A percentile compares a stretch with the other conserved stretches of the same genome.
Conservation (phyloP, 2,113 vertebrate species). For the Semnornis frantzii region DNA sequence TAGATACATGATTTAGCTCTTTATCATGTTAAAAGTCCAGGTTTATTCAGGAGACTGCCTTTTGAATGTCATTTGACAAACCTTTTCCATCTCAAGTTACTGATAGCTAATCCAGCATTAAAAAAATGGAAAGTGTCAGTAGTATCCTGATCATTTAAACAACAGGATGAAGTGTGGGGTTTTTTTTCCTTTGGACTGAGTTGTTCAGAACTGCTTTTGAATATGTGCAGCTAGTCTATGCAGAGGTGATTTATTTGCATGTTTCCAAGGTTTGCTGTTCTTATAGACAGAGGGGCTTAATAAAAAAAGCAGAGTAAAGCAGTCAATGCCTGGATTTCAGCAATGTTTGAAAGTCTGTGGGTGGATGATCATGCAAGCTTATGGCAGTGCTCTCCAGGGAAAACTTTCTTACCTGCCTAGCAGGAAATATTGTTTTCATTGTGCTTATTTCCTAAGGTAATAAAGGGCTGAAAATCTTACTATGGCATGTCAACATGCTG, state of each 20-base stretch:
- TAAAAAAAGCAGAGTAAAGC: not conserved
- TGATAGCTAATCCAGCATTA: not conserved
- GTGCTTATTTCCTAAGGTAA: conserved; percentile 13
- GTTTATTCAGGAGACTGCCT: not conserved
- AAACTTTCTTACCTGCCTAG: not conserved
- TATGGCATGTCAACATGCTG: not conserved
- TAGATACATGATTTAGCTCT: not conserved
- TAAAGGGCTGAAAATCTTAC: conserved; percentile 10
- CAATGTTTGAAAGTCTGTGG: not conserved
- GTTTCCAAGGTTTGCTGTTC: not conserved
- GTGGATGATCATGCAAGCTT: not conserved
- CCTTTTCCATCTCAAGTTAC: not conserved
- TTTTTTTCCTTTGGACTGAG: not conserved
- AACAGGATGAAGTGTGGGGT: not conserved
- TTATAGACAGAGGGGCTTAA: not conserved
- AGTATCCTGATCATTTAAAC: not conserved
- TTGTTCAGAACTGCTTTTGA: not conserved
- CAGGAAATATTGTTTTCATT: conserved; percentile 2
- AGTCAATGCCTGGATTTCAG: not conserved
- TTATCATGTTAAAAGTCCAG: not conserved
- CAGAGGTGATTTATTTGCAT: not conserved
- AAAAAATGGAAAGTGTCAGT: not conserved
- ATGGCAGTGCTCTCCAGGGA: not conserved
- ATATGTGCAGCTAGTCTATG: not conserved
- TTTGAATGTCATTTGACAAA: not conserved